These are phyloP conservation scores for Chrysocyon brachyurus DNA, from an alignment of 2,797 vertebrate species.

Conservation along the genomic window DNA sequence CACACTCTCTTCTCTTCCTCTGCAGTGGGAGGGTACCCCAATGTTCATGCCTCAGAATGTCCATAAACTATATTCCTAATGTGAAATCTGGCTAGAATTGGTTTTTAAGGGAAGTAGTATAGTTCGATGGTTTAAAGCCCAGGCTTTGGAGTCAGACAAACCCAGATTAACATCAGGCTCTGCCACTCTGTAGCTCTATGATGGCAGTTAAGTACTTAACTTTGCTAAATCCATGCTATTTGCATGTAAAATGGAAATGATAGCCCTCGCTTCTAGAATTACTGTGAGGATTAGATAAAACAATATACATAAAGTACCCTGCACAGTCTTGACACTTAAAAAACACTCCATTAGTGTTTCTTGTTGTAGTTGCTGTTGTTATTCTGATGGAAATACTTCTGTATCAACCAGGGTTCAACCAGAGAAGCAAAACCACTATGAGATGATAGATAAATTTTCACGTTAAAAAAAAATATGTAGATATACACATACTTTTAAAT, in stretches of 20 bases:
- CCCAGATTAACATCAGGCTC: not conserved
- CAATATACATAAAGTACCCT: not conserved
- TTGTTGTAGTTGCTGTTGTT: not conserved
- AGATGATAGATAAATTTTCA: not conserved
- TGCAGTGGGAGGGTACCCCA: not conserved
- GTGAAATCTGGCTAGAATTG: not conserved
- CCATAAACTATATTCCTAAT: not conserved
- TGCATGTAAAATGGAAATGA: not conserved
- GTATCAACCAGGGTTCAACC: not conserved
- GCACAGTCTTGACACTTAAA: not conserved
- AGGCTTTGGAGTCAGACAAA: not conserved
- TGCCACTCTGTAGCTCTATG: not conserved
- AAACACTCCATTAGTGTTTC: not conserved
- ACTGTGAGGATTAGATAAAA: not conserved
- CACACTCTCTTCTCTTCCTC: not conserved
- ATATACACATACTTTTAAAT: not conserved
- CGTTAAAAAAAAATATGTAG: not conserved
- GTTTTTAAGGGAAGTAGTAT: not conserved
- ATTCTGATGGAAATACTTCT: slow-evolving; percentile 12
- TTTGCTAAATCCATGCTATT: not conserved
- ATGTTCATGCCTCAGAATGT: not conserved
- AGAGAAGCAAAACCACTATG: not conserved
- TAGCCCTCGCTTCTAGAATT: not conserved
- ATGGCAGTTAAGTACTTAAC: not conserved
- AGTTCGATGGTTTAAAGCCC: not conserved